Conservation (phyloP, 1,140 invertebrate species). For the Drosophila sturtevanti region DNA sequence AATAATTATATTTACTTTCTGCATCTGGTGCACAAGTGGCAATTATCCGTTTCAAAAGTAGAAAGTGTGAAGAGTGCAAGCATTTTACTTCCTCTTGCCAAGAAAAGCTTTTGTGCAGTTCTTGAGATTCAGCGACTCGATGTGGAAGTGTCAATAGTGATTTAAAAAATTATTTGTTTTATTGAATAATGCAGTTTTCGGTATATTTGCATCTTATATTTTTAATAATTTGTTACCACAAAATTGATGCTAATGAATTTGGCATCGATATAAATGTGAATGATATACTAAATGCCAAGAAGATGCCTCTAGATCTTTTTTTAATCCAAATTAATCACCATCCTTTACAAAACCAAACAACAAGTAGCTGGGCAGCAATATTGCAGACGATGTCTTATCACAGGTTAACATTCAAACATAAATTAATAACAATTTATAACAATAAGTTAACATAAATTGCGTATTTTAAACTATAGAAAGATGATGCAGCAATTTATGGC, state of each 20-base stretch:
- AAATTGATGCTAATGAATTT: not conserved
- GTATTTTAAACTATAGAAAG: slow-evolving; percentile 20
- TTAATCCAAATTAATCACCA: not conserved
- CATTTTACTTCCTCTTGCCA: not conserved
- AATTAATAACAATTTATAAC: too few relatives aligned
- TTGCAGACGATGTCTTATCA: slow-evolving; percentile 17
- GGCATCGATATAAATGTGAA: slow-evolving; percentile 8
- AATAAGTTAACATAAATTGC: too few relatives aligned
- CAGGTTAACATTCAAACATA: not conserved
- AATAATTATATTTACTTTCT: slow-evolving; percentile 9
- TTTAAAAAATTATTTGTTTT: not conserved
- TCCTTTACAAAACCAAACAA: not conserved
- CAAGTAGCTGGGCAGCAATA: not conserved
- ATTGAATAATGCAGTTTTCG: not conserved
- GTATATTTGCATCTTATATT: not conserved
- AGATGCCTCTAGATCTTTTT: slow-evolving; percentile 21
- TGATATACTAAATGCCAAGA: slow-evolving; percentile 11
- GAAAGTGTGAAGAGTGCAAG: slow-evolving; percentile 9
- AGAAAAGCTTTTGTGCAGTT: not conserved
- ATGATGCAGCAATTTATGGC: slow-evolving; percentile 56
- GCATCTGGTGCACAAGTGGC: not conserved
- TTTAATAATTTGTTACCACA: not conserved
- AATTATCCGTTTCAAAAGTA: slow-evolving; percentile 10
- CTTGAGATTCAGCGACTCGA: not conserved
- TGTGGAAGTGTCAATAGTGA: not conserved